Conservation (phyloP, 2,888 invertebrate species). For the Calliopum simillimum region DNA sequence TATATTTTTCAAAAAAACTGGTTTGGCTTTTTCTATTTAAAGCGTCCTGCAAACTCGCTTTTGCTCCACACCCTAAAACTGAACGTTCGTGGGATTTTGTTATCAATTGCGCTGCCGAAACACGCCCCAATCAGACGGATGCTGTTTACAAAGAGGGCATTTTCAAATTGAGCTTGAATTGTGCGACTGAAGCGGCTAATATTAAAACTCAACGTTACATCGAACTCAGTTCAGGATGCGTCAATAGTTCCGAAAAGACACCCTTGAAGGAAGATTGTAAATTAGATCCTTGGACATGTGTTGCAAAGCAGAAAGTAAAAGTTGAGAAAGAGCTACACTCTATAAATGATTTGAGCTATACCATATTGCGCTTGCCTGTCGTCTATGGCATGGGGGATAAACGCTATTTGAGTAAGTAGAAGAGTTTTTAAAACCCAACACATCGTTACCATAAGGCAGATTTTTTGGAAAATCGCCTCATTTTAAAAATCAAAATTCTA, state of each 20-base stretch:
- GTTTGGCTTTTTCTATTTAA: constrained; percentile 55
- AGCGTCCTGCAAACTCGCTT: constrained; percentile 86
- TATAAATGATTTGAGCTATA: constrained; percentile 77
- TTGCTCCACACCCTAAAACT: constrained; percentile 71
- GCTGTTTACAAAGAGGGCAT: constrained; percentile 93
- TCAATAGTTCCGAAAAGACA: constrained; percentile 82
- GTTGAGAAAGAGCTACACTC: constrained; percentile 82
- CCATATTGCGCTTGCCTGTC: constrained; percentile 84
- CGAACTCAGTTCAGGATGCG: constrained; percentile 87
- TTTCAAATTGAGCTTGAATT: constrained; percentile 83
- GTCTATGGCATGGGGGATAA: constrained; percentile 90
- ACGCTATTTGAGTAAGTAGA: constrained; percentile 79
- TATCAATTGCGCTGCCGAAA: constrained; percentile 93
- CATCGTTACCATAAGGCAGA: too few species aligned
- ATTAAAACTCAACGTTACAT: constrained; percentile 78
- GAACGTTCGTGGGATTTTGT: constrained; percentile 80
- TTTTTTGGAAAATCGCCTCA: too few species aligned
- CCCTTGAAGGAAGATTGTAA: constrained; percentile 82
- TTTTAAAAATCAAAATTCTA: too few species aligned
- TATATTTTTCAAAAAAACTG: constrained; percentile 44
- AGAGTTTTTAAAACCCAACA: too few species aligned
- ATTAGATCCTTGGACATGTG: constrained; percentile 85
- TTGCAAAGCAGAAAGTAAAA: constrained; percentile 84
- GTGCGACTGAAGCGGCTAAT: constrained; percentile 81
- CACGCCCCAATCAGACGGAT: constrained; percentile 88